Evolutionary conservation across 2,888 invertebrate genomes (phyloP).

Genomic region (Drosophila pseudotakahashii): DNA sequence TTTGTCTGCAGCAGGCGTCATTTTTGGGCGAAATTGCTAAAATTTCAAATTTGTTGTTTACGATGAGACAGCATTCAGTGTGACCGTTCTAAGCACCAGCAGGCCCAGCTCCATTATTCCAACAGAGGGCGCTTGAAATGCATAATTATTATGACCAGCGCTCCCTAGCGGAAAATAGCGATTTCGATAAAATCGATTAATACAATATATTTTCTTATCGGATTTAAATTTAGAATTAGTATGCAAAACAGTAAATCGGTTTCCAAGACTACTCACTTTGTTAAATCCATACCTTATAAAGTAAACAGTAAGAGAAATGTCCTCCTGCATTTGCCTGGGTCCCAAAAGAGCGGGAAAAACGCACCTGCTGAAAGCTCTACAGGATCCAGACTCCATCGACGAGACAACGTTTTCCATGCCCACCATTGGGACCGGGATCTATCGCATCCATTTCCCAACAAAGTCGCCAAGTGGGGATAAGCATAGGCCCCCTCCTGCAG

Average conservation of each 20-base stretch:
- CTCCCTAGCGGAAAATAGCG: not conserved
- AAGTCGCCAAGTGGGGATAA: constrained; percentile 55
- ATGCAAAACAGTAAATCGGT: constrained; percentile 8
- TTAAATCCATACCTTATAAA: constrained; percentile 50
- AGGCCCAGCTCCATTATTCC: too few relatives aligned
- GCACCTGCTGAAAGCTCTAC: constrained; percentile 89
- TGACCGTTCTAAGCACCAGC: too few relatives aligned
- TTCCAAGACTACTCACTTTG: constrained; percentile 35
- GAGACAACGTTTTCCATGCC: constrained; percentile 91
- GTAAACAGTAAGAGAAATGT: constrained; percentile 13
- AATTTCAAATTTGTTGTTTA: constrained; percentile 27
- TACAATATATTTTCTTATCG: not conserved
- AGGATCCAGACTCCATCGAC: constrained; percentile 89
- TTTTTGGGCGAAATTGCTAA: not conserved
- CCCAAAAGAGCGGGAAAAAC: constrained; percentile 93
- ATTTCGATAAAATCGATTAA: not conserved
- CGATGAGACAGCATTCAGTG: too few relatives aligned
- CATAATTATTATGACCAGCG: not conserved
- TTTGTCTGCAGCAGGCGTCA: constrained; percentile 1
- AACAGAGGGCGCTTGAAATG: constrained; percentile 30
- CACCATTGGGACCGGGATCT: constrained; percentile 92
- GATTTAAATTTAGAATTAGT: not conserved
- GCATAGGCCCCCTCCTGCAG: constrained; percentile 38
- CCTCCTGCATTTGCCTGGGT: constrained; percentile 89
- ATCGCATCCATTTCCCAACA: constrained; percentile 86